Evolutionary conservation across 53 echinoderm and acorn worm genomes (phyloP).

Genomic region (Astropecten irregularis): DNA sequence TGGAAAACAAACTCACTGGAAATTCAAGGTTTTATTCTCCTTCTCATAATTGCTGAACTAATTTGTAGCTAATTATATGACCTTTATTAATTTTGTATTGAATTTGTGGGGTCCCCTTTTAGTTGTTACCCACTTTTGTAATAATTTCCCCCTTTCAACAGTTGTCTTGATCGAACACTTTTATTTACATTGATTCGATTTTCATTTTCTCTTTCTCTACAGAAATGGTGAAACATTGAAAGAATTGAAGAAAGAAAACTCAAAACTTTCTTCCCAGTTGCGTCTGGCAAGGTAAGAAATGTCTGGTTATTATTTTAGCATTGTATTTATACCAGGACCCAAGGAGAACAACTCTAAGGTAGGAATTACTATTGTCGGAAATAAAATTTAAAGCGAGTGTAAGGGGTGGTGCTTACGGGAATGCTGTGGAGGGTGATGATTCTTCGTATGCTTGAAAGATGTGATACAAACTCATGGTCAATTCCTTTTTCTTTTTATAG

Average conservation of each 20-base stretch:
- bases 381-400: neutral
- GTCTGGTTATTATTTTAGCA: neutral
- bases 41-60: no score
- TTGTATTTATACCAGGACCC: neutral
- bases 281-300: conserved; percentile 11
- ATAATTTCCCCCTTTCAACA: no score
- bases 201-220: neutral
- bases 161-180: no score
- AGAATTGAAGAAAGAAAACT: conserved; percentile 3
- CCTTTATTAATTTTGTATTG: no score
- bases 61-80: no score
- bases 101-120: no score
- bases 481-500: neutral
- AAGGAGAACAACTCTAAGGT: neutral
- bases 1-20: neutral
- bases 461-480: neutral
- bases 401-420: neutral
- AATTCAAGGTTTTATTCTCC: no score
- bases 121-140: no score
- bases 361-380: neutral
- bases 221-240: conserved; percentile 6
- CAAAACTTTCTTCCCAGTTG: conserved; percentile 9
- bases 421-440: neutral
- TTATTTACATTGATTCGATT: no score
- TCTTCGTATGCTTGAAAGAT: neutral